Evolutionary conservation across 2,113 vertebrate species (phyloP).

Genomic region (Protobothrops mucrosquamatus): DNA sequence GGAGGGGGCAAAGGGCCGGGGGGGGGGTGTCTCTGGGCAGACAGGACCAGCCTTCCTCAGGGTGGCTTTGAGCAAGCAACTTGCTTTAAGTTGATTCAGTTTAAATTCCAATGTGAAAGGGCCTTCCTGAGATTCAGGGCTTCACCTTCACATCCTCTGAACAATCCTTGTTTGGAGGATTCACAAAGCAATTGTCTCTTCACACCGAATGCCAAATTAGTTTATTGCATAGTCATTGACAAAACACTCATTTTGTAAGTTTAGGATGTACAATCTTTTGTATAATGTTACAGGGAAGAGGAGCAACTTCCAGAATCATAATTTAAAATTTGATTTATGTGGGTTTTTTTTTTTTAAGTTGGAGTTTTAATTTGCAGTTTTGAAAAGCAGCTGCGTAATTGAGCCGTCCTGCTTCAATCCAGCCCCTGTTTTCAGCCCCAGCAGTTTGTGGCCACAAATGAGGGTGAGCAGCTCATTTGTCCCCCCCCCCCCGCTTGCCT

Average conservation of each 20-base stretch:
- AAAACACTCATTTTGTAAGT: background rate
- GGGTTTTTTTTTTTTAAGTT: background rate
- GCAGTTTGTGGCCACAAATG: constrained; percentile 72
- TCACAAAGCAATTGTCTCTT: constrained; percentile 17
- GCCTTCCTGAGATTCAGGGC: constrained; percentile 20
- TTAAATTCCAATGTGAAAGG: constrained; percentile 25
- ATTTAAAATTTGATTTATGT: constrained; percentile 4
- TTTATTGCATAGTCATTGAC: background rate
- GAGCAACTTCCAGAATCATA: background rate
- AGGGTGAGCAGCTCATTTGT: constrained; percentile 79
- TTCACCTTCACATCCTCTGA: constrained; percentile 18
- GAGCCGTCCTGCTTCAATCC: constrained; percentile 64
- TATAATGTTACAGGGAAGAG: constrained; percentile 7
- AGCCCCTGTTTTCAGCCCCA: constrained; percentile 66
- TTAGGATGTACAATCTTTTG: background rate
- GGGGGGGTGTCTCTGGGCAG: too few species aligned
- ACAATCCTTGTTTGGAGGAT: background rate
- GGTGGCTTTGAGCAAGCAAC: constrained; percentile 37
- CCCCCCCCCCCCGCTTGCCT: constrained; percentile 65
- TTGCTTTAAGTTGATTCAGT: constrained; percentile 67
- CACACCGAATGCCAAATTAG: background rate
- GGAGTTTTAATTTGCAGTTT: constrained; percentile 1
- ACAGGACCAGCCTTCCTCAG: constrained; percentile 17
- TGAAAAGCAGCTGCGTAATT: background rate
- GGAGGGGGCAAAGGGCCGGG: constrained; percentile 26